Evolutionary conservation across 30 jellyfish, hydroid and myxozoan genomes (phyloP).

Genomic region (Clytia hemisphaerica): DNA sequence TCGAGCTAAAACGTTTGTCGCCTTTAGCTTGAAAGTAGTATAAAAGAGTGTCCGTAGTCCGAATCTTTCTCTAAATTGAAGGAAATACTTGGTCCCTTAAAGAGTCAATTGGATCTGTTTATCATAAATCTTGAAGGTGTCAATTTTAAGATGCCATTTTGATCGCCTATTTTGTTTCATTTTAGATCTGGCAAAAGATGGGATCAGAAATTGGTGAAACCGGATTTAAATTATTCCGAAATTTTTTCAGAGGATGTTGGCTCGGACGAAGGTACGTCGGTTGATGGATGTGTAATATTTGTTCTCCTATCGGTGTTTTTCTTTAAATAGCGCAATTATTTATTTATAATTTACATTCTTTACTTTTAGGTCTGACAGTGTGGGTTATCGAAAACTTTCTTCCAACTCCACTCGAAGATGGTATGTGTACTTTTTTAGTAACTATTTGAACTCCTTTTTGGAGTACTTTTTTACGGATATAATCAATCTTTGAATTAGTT

Average conservation of each 20-base stretch:
- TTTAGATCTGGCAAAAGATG: conserved; percentile 68
- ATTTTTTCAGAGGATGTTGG: conserved; percentile 87
- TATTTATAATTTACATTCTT: background rate
- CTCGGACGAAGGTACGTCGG: conserved; percentile 63
- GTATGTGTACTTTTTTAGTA: conserved; percentile 27
- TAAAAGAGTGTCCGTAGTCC: no score
- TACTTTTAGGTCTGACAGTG: conserved; percentile 60
- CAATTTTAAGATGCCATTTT: no score
- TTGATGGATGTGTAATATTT: background rate
- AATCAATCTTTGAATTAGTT: no score
- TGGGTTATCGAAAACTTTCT: conserved; percentile 91
- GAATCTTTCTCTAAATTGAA: no score
- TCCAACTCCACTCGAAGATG: conserved; percentile 94
- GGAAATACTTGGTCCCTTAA: no score
- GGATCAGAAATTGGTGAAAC: conserved; percentile 80
- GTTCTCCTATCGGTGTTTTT: no score
- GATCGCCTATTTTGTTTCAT: background rate
- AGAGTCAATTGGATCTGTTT: no score
- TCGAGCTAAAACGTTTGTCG: no score
- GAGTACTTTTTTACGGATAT: background rate
- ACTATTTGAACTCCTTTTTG: no score
- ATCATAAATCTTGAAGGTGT: background rate
- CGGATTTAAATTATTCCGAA: conserved; percentile 77
- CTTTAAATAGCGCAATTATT: background rate
- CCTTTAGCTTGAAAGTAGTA: no score